phyloP scores from a whole-genome alignment of 1,140 invertebrate genomes.

The Zaprionus tsacasi region DNA sequence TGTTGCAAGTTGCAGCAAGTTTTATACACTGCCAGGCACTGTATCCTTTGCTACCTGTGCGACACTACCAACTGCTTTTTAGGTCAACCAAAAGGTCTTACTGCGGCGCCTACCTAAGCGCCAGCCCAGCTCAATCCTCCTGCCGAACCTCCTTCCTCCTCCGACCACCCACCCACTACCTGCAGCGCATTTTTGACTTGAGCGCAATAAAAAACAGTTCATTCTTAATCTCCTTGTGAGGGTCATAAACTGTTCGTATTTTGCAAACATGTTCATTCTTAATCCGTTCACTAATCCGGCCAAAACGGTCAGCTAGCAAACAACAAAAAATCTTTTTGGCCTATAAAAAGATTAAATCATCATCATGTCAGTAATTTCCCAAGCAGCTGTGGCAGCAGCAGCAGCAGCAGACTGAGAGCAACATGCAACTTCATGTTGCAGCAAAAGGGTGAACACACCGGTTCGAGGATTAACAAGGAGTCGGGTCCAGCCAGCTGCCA shows the following conservation, averaged over 20 bases:
- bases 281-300: constrained; percentile 67
- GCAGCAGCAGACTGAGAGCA: constrained; percentile 1
- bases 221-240: constrained; percentile 70
- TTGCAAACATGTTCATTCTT: constrained; percentile 81
- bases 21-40: constrained; percentile 32
- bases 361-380: constrained; percentile 72
- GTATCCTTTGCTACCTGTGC: background rate
- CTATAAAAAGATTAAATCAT: constrained; percentile 69
- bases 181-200: constrained; percentile 60
- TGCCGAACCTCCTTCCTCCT: background rate
- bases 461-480: constrained; percentile 28
- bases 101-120: background rate
- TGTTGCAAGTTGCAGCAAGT: constrained; percentile 3
- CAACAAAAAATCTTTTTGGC: constrained; percentile 23
- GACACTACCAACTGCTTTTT: background rate
- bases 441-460: constrained; percentile 30
- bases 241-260: constrained; percentile 62
- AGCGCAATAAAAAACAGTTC: constrained; percentile 76
- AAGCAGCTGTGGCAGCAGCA: constrained; percentile 73
- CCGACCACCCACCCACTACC: constrained; percentile 23
- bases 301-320: background rate
- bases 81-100: background rate
- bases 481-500: constrained; percentile 15
- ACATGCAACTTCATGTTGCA: constrained; percentile 27
- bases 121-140: background rate